A percentile compares a stretch with the other conserved stretches of the same genome.
These are phyloP conservation scores for Paraescarpia echinospica DNA, from an alignment of 1,140 invertebrate genomes.

Conservation along the genomic window DNA sequence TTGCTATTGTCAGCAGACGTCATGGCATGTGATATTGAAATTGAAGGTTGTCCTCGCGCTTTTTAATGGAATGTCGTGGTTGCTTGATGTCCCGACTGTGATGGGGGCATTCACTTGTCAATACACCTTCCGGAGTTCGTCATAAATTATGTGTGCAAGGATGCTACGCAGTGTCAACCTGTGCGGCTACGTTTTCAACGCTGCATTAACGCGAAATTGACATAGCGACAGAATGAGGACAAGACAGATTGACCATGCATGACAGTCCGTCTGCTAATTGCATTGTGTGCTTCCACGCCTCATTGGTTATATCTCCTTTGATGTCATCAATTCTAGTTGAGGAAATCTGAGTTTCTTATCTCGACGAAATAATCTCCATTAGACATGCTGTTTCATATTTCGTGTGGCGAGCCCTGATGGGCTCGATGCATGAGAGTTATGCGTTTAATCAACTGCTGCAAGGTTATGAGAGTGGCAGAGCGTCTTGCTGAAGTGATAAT, in stretches of 20 bases:
- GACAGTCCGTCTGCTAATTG: not conserved
- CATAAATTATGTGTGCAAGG: not conserved
- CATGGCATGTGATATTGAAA: not conserved
- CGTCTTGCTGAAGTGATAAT: too few relatives aligned
- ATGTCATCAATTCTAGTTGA: too few relatives aligned
- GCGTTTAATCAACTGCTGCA: too few relatives aligned
- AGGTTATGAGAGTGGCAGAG: too few relatives aligned
- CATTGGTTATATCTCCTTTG: not conserved
- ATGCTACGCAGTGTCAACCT: not conserved
- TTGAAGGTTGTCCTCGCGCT: not conserved
- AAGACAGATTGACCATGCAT: not conserved
- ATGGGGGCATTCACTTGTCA: not conserved
- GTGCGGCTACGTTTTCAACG: not conserved
- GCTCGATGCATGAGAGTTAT: too few relatives aligned
- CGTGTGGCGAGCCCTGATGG: too few relatives aligned
- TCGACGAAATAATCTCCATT: too few relatives aligned
- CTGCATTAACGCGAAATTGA: not conserved
- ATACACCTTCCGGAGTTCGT: not conserved
- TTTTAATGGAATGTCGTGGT: not conserved
- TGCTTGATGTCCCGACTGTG: not conserved
- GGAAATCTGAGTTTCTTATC: too few relatives aligned
- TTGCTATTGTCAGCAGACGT: not conserved
- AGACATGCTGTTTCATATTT: too few relatives aligned
- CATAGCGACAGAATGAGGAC: not conserved
- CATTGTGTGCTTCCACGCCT: not conserved